These are phyloP conservation scores for Limnephilus auricula DNA, from an alignment of 2,888 invertebrate genomes.

Conservation along the genomic window DNA sequence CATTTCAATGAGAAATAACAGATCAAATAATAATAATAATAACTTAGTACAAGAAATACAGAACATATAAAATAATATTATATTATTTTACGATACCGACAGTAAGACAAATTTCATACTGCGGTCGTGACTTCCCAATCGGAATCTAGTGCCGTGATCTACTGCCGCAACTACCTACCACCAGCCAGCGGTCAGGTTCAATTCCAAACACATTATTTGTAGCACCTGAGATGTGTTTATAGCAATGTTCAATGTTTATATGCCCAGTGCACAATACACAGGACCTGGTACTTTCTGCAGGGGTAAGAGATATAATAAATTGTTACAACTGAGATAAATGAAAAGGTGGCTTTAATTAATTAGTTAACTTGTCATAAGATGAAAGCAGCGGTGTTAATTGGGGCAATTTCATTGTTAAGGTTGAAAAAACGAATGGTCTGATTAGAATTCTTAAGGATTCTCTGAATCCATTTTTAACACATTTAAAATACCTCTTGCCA, in stretches of 20 bases:
- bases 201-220: constrained; percentile 22
- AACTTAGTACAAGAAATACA: background rate
- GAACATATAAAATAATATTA: constrained; percentile 17
- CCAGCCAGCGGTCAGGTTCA: constrained; percentile 31
- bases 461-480: too few species aligned
- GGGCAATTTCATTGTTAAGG: too few species aligned
- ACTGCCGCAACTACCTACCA: background rate
- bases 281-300: background rate
- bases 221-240: constrained; percentile 17
- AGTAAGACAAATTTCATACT: constrained; percentile 48
- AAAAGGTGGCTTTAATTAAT: background rate
- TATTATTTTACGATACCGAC: constrained; percentile 19
- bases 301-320: background rate
- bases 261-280: background rate
- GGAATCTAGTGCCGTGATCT: constrained; percentile 37
- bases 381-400: background rate
- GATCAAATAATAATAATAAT: constrained; percentile 31
- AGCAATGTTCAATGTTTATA: background rate
- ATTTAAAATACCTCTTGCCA: too few species aligned
- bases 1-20: constrained; percentile 16
- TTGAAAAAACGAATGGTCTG: too few species aligned
- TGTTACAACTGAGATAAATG: background rate
- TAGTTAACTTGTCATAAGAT: background rate
- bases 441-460: too few species aligned
- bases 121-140: constrained; percentile 44